A percentile compares a stretch with the other conserved stretches of the same genome.
These are phyloP conservation scores for Hemibagrus guttatus DNA, from an alignment of 2,797 vertebrate genomes.

Conservation along the genomic window DNA sequence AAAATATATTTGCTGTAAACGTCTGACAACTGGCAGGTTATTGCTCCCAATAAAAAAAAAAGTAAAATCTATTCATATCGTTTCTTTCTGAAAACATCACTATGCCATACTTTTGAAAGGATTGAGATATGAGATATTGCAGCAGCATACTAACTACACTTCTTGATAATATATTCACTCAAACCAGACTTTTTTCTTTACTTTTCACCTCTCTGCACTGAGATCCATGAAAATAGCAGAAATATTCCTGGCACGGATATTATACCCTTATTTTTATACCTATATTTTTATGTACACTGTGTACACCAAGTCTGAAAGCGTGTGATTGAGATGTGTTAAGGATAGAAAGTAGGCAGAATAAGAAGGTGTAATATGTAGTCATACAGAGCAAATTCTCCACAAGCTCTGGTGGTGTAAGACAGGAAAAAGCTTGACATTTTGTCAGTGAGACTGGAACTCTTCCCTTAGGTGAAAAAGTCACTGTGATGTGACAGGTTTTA, in stretches of 20 bases:
- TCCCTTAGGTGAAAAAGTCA: neutral
- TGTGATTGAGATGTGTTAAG: neutral
- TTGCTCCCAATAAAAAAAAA: neutral
- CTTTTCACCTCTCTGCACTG: too few relatives aligned
- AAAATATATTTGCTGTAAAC: neutral
- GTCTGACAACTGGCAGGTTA: neutral
- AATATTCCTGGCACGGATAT: neutral
- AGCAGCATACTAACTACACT: neutral
- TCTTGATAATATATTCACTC: neutral
- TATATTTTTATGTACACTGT: neutral
- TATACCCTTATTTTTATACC: too few relatives aligned
- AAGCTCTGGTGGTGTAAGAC: neutral
- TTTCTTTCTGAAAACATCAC: neutral
- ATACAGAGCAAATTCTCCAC: neutral
- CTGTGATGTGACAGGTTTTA: neutral
- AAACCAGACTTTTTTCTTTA: neutral
- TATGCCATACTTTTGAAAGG: neutral
- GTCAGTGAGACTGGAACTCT: neutral
- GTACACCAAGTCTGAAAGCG: neutral
- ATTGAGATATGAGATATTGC: neutral
- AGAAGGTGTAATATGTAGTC: neutral
- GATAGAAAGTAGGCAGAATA: neutral
- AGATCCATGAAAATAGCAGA: neutral
- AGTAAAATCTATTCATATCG: neutral
- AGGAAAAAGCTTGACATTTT: slow-evolving; percentile 2